These are phyloP conservation scores for Mesorhabditis sp. DNA, from an alignment of 2,888 invertebrate species.

Conservation along the genomic window DNA sequence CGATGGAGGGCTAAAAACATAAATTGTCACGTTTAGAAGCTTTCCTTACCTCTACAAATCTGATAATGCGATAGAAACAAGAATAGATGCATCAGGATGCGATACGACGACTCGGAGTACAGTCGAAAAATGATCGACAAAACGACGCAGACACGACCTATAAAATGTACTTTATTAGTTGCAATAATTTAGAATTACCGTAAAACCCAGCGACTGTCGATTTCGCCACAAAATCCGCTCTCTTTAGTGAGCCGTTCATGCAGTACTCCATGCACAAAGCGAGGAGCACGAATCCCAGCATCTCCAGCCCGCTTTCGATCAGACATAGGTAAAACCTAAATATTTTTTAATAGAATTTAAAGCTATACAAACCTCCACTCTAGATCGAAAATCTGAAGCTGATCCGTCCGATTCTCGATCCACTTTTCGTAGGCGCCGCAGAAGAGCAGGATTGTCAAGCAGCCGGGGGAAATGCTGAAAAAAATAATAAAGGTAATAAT, in stretches of 20 bases:
- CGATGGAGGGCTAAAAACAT: no score
- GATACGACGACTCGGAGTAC: slow-evolving; percentile 38
- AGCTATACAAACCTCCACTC: slow-evolving; percentile 50
- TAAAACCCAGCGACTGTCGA: slow-evolving; percentile 43
- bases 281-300: slow-evolving; percentile 19
- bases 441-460: slow-evolving; percentile 70
- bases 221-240: slow-evolving; percentile 14
- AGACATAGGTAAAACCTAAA: slow-evolving; percentile 33
- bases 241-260: not conserved
- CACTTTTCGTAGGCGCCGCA: slow-evolving; percentile 72
- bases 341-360: not conserved
- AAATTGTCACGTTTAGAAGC: not conserved
- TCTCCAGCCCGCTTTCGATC: slow-evolving; percentile 20
- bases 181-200: slow-evolving; percentile 23
- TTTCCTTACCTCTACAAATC: slow-evolving; percentile 36
- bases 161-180: not conserved
- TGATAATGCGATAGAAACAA: slow-evolving; percentile 55
- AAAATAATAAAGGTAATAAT: not conserved
- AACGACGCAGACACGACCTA: slow-evolving; percentile 38
- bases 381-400: slow-evolving; percentile 55
- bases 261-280: slow-evolving; percentile 18
- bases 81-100: slow-evolving; percentile 49
- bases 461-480: slow-evolving; percentile 4
- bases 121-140: slow-evolving; percentile 50
- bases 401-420: slow-evolving; percentile 60